These are phyloP conservation scores for Clavelina lepadiformis DNA, from an alignment of 23 tunicate genomes.

Conservation along the genomic window DNA sequence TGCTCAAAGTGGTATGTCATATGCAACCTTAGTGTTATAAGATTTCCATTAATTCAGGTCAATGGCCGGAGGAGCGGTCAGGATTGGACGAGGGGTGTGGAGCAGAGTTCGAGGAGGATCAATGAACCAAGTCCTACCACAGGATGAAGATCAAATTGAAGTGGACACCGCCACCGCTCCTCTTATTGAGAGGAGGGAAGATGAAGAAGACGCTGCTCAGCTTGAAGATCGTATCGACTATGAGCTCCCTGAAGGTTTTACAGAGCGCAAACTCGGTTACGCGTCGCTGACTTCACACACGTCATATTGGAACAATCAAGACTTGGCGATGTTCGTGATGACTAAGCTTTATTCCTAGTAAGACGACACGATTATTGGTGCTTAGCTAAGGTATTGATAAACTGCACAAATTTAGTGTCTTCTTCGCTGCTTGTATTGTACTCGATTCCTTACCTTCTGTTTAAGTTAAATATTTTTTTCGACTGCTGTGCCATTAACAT, in stretches of 20 bases:
- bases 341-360: slow-evolving; percentile 37
- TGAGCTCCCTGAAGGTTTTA: slow-evolving; percentile 85
- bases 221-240: slow-evolving; percentile 53
- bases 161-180: neutral
- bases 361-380: neutral
- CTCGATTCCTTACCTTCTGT: no score
- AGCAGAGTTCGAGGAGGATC: slow-evolving; percentile 32
- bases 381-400: no score
- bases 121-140: neutral
- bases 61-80: slow-evolving; percentile 69
- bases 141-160: neutral
- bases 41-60: no score
- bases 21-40: no score
- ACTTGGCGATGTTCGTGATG: slow-evolving; percentile 72
- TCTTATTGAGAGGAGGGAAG: neutral
- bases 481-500: no score
- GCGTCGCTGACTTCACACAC: slow-evolving; percentile 87
- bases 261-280: slow-evolving; percentile 86
- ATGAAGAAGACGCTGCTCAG: neutral
- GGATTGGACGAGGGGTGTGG: slow-evolving; percentile 59
- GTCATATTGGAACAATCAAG: slow-evolving; percentile 86
- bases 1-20: no score
- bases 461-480: no score
- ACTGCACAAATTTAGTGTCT: no score
- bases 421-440: no score